phyloP scores from a whole-genome alignment of 1,140 invertebrate genomes.

The Elymnias hypermnestra region DNA sequence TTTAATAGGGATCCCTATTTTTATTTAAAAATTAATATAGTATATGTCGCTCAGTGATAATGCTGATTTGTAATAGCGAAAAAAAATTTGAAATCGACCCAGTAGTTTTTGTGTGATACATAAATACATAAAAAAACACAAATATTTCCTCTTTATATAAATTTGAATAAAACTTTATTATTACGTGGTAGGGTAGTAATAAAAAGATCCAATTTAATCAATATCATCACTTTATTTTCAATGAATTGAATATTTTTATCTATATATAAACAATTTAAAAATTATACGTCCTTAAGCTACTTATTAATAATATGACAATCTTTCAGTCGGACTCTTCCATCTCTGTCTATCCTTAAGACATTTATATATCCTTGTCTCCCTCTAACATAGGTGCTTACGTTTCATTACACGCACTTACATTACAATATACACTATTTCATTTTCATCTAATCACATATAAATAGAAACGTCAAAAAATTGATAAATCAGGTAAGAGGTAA shows the following conservation, averaged over 20 bases:
- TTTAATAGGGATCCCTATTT: too few species aligned
- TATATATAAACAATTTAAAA: slow-evolving; percentile 72
- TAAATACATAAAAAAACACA: too few species aligned
- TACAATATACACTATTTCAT: slow-evolving; percentile 17
- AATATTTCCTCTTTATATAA: too few species aligned
- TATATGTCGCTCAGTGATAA: too few species aligned
- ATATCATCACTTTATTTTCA: slow-evolving; percentile 68
- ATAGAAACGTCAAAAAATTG: background rate
- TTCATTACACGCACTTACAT: slow-evolving; percentile 16
- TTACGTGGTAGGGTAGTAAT: slow-evolving; percentile 13
- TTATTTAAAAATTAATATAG: too few species aligned
- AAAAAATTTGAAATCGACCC: too few species aligned
- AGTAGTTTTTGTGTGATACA: too few species aligned
- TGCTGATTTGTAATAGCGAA: too few species aligned
- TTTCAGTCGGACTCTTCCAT: slow-evolving; percentile 54
- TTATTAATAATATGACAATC: slow-evolving; percentile 60
- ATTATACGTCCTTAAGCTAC: slow-evolving; percentile 53
- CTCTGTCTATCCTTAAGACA: slow-evolving; percentile 24
- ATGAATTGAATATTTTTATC: slow-evolving; percentile 70
- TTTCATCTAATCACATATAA: slow-evolving; percentile 20
- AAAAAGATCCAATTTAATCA: slow-evolving; percentile 34
- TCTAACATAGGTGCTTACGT: slow-evolving; percentile 16
- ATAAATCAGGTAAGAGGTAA: background rate
- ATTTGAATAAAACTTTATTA: too few species aligned
- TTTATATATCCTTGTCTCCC: slow-evolving; percentile 31